Percentiles rank a stretch among this genome's conserved stretches.
Evolutionary conservation across 2,113 vertebrate species (phyloP).

Genomic region (Bagarius yarrelli): DNA sequence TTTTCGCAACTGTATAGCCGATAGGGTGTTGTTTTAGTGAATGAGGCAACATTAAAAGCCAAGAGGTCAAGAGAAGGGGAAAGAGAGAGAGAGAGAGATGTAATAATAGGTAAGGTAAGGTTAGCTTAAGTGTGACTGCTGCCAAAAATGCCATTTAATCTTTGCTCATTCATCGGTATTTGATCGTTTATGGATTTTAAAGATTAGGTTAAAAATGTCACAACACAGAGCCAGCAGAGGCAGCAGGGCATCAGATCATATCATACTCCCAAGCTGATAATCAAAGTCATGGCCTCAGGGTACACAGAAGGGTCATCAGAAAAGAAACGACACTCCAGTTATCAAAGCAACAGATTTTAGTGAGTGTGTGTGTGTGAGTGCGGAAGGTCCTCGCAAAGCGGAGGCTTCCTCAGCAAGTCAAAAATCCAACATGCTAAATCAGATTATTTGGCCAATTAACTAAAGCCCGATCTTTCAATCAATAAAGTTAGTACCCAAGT

Average conservation of each 20-base stretch:
- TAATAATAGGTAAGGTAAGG: neutral
- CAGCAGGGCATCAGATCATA: constrained; percentile 16
- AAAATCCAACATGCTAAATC: constrained; percentile 33
- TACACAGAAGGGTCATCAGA: constrained; percentile 20
- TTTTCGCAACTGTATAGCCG: neutral
- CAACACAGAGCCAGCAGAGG: neutral
- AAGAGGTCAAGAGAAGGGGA: neutral
- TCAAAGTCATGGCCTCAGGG: constrained; percentile 7
- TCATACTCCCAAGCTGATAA: constrained; percentile 25
- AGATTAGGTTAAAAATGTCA: constrained; percentile 36
- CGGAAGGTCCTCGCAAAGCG: neutral
- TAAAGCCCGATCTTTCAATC: constrained; percentile 31
- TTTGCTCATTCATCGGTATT: constrained; percentile 5
- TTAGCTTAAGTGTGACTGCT: neutral
- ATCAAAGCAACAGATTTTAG: neutral
- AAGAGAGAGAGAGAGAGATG: neutral
- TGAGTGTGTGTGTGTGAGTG: neutral
- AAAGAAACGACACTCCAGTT: constrained; percentile 16
- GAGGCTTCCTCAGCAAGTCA: neutral
- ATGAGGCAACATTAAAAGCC: neutral
- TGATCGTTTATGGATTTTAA: constrained; percentile 22
- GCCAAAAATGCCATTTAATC: constrained; percentile 25
- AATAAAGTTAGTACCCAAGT: constrained; percentile 32
- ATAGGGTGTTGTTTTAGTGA: neutral
- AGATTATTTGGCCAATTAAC: constrained; percentile 3